Percentiles rank a stretch among this genome's conserved stretches.
These are phyloP conservation scores for Zygothrica quintamaculata DNA, from an alignment of 2,888 invertebrate species.

Conservation along the genomic window DNA sequence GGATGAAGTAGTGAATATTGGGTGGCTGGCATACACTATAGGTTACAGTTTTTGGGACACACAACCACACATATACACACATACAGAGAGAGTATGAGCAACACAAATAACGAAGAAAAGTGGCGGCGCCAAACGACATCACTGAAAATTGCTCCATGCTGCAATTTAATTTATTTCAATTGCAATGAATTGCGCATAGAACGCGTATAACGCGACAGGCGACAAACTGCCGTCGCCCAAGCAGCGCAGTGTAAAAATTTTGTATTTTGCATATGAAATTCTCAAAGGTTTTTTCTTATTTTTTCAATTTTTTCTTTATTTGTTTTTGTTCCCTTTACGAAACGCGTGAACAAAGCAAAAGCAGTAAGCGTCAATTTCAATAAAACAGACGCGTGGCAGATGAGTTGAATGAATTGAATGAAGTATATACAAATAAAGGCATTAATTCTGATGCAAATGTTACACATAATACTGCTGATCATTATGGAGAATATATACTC, in stretches of 20 bases:
- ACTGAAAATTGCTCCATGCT: conserved; percentile 59
- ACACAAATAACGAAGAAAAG: conserved; percentile 52
- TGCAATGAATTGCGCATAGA: conserved; percentile 63
- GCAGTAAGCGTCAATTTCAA: conserved; percentile 76
- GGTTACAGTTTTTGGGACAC: conserved; percentile 22
- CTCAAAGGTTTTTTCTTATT: conserved; percentile 25
- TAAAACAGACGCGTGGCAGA: conserved; percentile 70
- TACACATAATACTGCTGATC: no score
- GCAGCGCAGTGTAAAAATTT: conserved; percentile 58
- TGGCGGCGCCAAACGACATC: conserved; percentile 40
- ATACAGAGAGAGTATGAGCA: conserved; percentile 15
- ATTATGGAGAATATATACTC: no score
- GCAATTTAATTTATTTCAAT: conserved; percentile 81
- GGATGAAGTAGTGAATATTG: not conserved
- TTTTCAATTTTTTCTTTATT: conserved; percentile 22
- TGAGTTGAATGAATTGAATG: not conserved
- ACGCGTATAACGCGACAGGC: conserved; percentile 66
- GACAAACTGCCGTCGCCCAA: conserved; percentile 61
- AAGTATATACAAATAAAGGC: not conserved
- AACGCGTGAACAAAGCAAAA: conserved; percentile 60
- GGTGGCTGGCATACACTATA: no score
- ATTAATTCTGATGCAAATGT: conserved; percentile 1
- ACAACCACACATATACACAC: conserved; percentile 33
- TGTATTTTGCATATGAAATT: conserved; percentile 21
- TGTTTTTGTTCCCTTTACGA: no score